Evolutionary conservation across 37 sponge, comb jelly and placozoan species (phyloP).

Genomic region (Aplysina aerophoba): DNA sequence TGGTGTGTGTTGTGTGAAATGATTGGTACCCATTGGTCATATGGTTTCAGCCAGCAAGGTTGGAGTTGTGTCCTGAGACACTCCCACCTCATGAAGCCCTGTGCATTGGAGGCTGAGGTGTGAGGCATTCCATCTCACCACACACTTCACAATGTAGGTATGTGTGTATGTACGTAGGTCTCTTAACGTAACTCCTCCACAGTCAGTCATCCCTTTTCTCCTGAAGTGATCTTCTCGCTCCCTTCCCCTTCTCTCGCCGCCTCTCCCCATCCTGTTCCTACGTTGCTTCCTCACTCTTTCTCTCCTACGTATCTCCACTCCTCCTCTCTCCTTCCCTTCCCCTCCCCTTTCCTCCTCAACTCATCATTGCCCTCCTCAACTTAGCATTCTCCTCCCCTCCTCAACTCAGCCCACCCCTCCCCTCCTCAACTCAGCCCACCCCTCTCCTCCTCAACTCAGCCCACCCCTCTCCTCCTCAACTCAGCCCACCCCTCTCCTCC

Average conservation of each 20-base stretch:
- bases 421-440: no score
- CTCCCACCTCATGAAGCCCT: not conserved
- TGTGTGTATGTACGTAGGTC: no score
- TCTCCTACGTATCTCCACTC: no score
- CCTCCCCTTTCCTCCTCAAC: no score
- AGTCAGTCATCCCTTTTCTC: no score
- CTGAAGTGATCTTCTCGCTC: not conserved
- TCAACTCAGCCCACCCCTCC: no score
- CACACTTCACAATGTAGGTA: not conserved
- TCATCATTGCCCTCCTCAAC: not conserved
- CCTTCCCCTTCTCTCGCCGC: not conserved
- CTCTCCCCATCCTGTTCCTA: no score
- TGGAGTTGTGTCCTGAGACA: not conserved
- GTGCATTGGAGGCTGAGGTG: not conserved
- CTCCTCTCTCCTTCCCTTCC: constrained; percentile 19
- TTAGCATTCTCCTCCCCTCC: not conserved
- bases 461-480: not conserved
- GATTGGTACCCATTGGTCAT: no score
- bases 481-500: not conserved
- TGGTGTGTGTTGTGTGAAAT: no score
- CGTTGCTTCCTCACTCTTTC: not conserved
- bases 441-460: not conserved
- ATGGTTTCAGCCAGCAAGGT: no score
- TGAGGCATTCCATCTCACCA: not conserved
- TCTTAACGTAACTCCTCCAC: no score